Evolutionary conservation across 2,113 vertebrate species (phyloP), one percentile per base, ranked within the genome.

Genomic region (Nannobrachium achirus): DNA sequence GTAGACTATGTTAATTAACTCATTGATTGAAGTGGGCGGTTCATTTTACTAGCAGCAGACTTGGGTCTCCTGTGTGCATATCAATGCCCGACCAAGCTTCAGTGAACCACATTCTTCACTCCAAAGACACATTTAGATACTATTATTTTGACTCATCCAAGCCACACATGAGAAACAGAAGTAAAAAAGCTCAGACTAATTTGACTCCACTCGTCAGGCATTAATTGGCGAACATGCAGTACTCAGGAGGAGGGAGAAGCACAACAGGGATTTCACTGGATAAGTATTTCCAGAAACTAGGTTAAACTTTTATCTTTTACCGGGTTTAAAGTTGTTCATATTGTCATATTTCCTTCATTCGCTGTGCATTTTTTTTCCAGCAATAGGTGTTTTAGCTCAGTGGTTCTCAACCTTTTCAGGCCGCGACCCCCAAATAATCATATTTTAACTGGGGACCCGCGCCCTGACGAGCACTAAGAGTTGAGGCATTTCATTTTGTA

Each of bases 1-100:
- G 75, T 70, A 72, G 80, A 82, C 84, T 86, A 87, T 89, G 88
- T 79, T 89, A 89, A 89, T 89, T 81, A 84, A 84, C 75, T 79
- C 81, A 86, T 89, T 89, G 86, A 88, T 89, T 86, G 85, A 88
- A 82, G 86, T 89, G 84, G 86, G 80, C 55, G 85, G 85, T 88
- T 89, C 70, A 68, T 88, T 89, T 87, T 81, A 87, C 89, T 84
- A 84, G 85, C 86, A 84, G 76, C 73, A 80, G 82, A 86, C 51
- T 64, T n/a, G 71, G 73, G 81, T 91, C 85, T 86, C 81, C 64
- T 48, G 82, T 87, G 84, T 86, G 88, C 81, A 89, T 85, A 86
- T 86, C 75, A 88, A 86, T 85, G 64, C 71, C 53, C 66, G 50
- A 74, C 78, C 80, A 80, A 58, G 59, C 33, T 66, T 66, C 69